Evolutionary conservation across 2,113 vertebrate genomes (phyloP), one percentile per base, ranked within the genome.

Genomic region (Phrynosoma blainvillii): DNA sequence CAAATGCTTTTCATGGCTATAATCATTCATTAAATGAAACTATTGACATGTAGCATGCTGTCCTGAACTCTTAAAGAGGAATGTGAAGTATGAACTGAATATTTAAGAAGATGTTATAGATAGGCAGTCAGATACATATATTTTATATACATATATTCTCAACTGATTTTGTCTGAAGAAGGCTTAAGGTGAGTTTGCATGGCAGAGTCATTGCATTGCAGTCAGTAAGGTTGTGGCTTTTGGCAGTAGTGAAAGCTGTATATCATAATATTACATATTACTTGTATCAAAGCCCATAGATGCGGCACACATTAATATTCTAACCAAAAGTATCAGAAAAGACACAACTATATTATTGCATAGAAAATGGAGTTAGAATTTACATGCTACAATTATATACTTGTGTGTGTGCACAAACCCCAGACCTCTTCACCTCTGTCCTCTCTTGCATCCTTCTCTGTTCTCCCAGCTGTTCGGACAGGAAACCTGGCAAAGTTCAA

Each of bases 401-500:
- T 4, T 16, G 11, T 20, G 11, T 54, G 30, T 71, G 20, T 47
- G 27, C 36, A 40, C 65, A 68, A 14, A 8, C 21, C 36, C 25
- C 23, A 59, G 2, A 13, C 40, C 0, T 42, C 0, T 84, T 87
- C 62, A 36, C 32, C 27, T 75, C 20, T 80, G 11, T 81, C 52
- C 13, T 70, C 73, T 73, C 27, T 71, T 59, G 40, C 47, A 21
- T 1, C 0, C n/a, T 8, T 71, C 25, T 76, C 1, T 54, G 20
- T 65, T 83, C 27, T 87, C 8, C 0, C 84, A 99, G 99, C 98
- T 0, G 98, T 99, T 95, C 96, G 99, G 87, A 98, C 97, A 0
- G 99, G 99, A 20, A 99, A 99, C 95, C 95, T 99, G 92, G 97
- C 98, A 89, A 99, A 99, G 95, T 99, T 99, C 92, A 99, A 99